Conservation (phyloP, 2,888 invertebrate genomes). For the Harmothoe impar region DNA sequence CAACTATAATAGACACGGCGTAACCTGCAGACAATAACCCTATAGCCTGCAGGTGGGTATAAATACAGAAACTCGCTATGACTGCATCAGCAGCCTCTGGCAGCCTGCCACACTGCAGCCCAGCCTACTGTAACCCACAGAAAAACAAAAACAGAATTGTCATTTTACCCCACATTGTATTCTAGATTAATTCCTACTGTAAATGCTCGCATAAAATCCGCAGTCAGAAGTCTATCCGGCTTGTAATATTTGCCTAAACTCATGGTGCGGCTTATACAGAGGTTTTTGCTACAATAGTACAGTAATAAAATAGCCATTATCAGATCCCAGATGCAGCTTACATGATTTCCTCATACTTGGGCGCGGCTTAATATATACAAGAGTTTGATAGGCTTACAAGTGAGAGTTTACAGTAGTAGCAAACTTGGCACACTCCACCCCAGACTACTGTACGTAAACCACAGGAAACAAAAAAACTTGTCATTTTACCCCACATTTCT, state of each 20-base stretch:
- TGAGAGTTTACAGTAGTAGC: background rate
- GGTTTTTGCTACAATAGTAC: too few relatives aligned
- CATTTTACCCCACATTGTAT: background rate
- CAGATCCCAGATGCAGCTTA: too few relatives aligned
- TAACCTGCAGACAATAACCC: constrained; percentile 8
- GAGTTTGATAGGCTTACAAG: background rate
- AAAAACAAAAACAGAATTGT: background rate
- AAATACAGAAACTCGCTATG: background rate
- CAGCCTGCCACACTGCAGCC: background rate
- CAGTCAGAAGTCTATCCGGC: background rate
- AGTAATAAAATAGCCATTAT: too few relatives aligned
- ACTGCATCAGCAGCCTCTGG: background rate
- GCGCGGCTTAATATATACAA: background rate
- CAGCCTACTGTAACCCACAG: background rate
- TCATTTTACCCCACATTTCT: too few relatives aligned
- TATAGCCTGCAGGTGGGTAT: constrained; percentile 5
- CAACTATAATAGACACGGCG: background rate
- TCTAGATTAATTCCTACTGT: background rate
- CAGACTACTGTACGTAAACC: background rate
- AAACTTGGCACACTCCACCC: background rate
- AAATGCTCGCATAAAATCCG: too few relatives aligned
- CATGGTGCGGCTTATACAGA: too few relatives aligned
- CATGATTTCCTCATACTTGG: background rate
- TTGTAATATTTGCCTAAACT: background rate
- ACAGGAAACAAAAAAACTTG: background rate